Evolutionary conservation across 2,888 invertebrate genomes (phyloP).

Genomic region (Dichetophora obliterata): DNA sequence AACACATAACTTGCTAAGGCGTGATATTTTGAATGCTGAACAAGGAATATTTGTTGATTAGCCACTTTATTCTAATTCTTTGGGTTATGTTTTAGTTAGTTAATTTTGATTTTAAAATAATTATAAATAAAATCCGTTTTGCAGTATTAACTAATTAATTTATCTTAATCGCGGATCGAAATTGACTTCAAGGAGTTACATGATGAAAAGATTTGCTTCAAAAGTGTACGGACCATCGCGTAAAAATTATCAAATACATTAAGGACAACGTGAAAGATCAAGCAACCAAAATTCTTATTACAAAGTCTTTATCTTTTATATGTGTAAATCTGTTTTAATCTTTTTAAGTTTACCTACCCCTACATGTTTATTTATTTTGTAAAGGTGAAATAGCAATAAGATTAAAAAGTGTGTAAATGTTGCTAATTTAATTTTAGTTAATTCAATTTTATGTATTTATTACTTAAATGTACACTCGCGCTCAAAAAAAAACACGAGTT

Average conservation of each 20-base stretch:
- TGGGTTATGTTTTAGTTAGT: not conserved
- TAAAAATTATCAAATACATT: not conserved
- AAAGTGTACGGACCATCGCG: not conserved
- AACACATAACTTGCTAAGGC: not conserved
- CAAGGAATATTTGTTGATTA: not conserved
- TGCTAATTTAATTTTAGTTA: too few relatives aligned
- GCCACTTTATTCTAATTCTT: not conserved
- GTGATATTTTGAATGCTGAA: not conserved
- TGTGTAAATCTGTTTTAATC: too few relatives aligned
- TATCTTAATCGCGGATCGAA: not conserved
- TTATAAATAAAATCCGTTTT: too few relatives aligned
- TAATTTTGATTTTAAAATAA: too few relatives aligned
- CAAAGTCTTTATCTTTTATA: too few relatives aligned
- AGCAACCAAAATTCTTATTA: not conserved
- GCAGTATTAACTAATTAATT: not conserved
- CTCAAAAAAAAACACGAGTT: too few relatives aligned
- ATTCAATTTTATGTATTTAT: too few relatives aligned
- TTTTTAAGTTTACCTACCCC: too few relatives aligned
- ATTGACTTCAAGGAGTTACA: not conserved
- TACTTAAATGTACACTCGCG: too few relatives aligned
- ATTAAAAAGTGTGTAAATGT: too few relatives aligned
- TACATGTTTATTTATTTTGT: too few relatives aligned
- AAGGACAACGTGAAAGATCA: not conserved
- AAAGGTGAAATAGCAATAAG: too few relatives aligned
- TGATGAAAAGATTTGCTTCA: not conserved